Evolutionary conservation across 2,888 invertebrate species (phyloP).

Genomic region (Hybos culiciformis): DNA sequence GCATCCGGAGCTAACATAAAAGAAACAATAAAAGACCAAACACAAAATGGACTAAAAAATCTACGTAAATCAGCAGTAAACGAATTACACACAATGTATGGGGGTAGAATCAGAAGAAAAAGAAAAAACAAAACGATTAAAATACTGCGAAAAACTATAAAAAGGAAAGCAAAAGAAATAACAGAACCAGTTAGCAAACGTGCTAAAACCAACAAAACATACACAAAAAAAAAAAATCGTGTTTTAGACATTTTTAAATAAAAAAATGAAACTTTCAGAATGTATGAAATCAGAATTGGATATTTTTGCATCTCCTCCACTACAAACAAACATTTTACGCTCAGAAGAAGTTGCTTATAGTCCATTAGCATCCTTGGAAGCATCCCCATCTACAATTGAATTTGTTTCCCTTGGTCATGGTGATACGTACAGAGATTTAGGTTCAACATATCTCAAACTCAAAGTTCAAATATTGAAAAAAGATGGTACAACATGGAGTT

Average conservation of each 20-base stretch:
- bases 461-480: neutral
- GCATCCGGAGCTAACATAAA: neutral
- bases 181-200: too few species aligned
- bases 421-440: neutral
- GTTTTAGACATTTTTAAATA: neutral
- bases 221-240: neutral
- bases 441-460: neutral
- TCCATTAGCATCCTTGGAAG: neutral
- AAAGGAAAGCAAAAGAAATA: too few species aligned
- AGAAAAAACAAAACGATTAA: neutral
- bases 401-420: neutral
- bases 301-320: neutral
- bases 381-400: neutral
- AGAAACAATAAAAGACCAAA: neutral
- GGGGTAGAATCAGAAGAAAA: neutral
- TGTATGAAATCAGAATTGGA: constrained; percentile 1
- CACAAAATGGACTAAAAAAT: neutral
- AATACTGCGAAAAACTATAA: too few species aligned
- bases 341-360: neutral
- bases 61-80: neutral
- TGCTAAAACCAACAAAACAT: neutral
- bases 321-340: neutral
- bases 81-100: neutral
- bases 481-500: too few species aligned
- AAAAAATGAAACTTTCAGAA: neutral